Base-by-base conservation (phyloP, 2,113 vertebrate species). In the Rhynchopsitta pachyrhyncha region DNA sequence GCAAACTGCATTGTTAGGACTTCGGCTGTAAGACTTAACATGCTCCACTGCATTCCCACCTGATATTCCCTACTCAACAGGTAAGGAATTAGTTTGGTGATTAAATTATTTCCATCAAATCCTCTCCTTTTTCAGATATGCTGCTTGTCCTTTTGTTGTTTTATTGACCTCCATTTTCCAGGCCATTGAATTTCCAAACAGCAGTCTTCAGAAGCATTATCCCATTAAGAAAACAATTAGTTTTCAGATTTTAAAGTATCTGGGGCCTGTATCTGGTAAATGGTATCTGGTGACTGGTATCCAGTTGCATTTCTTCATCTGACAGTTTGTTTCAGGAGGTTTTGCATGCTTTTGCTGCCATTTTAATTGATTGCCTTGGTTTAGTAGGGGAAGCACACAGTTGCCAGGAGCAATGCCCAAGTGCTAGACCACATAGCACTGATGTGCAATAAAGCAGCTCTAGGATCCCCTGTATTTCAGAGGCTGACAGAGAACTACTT, bases 81-180 rank as follows among this genome's bases (percentile, higher is more conserved):
- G 91, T 77, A 92, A 95, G 86, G 62, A 96, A 91, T 95, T 81
- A 73, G 74, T 84, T 85, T 67, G 53, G 42, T 89, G 81, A 94
- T 94, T 94, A 87, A 91, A 96, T 90, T 91, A 92, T 85, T 93
- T 93, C 93, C 92, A 91, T 76, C 63, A 84, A 82, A 76, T 85
- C 74, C 53, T 91, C 44, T 59, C 80, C 55, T 69, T 41, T 91
- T 94, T 93, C 81, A 92, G 77, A 70, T 74, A 8, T 66, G 52
- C 76, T 81, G 52, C 66, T 87, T 89, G 77, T 92, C 70, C 74
- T 87, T 93, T 84, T 92, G 86, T 94, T 96, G 70, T 69, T 96
- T 91, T 93, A 85, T 91, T 96, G 93, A 96, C 86, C 81, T 92
- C 74, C 1, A 11, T 96, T 96, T 97, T 93, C 92, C 95, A 96